Percentiles rank a stretch among this genome's conserved stretches.
phyloP scores from a whole-genome alignment of 2,113 vertebrate species.

The Xyliphius kryptos region DNA sequence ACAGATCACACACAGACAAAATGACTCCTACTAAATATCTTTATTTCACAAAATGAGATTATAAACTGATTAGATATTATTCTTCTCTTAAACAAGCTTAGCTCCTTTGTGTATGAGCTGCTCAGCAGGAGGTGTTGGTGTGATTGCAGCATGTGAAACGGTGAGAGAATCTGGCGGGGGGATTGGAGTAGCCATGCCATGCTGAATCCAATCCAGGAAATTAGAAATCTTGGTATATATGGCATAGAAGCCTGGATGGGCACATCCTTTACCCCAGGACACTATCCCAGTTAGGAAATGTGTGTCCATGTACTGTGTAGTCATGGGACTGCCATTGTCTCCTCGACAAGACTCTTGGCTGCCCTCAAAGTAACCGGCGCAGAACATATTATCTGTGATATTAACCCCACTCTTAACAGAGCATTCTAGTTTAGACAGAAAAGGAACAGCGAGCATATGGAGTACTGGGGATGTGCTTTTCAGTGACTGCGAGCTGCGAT shows the following conservation, averaged over 20 bases:
- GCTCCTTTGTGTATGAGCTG: background rate
- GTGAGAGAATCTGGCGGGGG: background rate
- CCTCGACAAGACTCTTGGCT: constrained; percentile 74
- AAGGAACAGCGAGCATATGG: constrained; percentile 66
- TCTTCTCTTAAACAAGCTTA: too few relatives aligned
- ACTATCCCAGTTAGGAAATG: constrained; percentile 81
- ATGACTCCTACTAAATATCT: too few relatives aligned
- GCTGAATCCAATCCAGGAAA: constrained; percentile 69
- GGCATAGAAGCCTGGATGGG: constrained; percentile 62
- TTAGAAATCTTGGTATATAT: constrained; percentile 77
- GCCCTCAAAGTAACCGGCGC: constrained; percentile 74
- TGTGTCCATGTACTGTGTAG: constrained; percentile 66
- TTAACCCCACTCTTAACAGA: constrained; percentile 47
- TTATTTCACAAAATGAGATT: too few relatives aligned
- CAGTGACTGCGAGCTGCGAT: constrained; percentile 12
- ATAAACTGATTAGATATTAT: too few relatives aligned
- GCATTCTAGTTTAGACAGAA: constrained; percentile 66
- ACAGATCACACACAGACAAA: too few relatives aligned
- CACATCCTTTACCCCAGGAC: constrained; percentile 82
- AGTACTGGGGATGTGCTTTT: constrained; percentile 54
- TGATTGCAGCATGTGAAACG: background rate
- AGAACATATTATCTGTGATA: constrained; percentile 81
- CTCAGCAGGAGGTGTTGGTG: background rate
- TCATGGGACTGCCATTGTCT: constrained; percentile 81
- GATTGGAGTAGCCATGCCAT: constrained; percentile 41